Evolutionary conservation across 2,888 invertebrate genomes (phyloP), one percentile per base, ranked within the genome.

Genomic region (Oscheius myriophilus): DNA sequence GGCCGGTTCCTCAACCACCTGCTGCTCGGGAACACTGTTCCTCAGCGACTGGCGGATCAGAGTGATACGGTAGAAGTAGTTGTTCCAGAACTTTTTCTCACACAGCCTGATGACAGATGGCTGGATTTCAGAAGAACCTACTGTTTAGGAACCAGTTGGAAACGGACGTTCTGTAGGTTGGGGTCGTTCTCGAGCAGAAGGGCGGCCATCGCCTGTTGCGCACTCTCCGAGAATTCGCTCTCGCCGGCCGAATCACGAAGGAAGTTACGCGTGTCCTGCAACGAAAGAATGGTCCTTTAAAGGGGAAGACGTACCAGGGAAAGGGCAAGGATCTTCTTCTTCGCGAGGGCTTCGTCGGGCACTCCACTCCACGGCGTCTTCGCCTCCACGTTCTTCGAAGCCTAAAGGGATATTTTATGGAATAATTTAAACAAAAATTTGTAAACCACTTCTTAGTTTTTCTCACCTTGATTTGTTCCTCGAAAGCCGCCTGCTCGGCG

Each of bases 121-220:
- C 7, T 51, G 46, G n/a, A 41, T 45, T 14, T 1, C 12, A n/a
- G n/a, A 2, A 23, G 59, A 81, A 91, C 93, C 91, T 89, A 96
- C 96, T 94, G 92, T 92, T 97, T 98, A 86, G 98, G 98, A 87
- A 98, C 98, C 87, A 98, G 91, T 89, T 96, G 95, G 90, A 96
- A 98, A 89, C 98, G 92, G 95, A 97, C 96, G 89, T 94, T 94
- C 89, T 95, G 93, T 86, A 98, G 91, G 89, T 95, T 94, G 73
- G 93, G 92, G 89, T 98, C 97, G 88, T 95, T 93, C 81, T 93
- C 92, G 90, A 98, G 92, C 86, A 95, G 94, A 84, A 94, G 93
- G 89, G 93, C 91, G 74, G 97, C 97, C 87, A 96, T 91, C 52
- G 95, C 71, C 54, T 79, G 71, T 57, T 78, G 76, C 41, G 80